These are phyloP conservation scores for Toxotes lorentzi DNA, from an alignment of 2,797 vertebrate genomes.

Conservation along the genomic window DNA sequence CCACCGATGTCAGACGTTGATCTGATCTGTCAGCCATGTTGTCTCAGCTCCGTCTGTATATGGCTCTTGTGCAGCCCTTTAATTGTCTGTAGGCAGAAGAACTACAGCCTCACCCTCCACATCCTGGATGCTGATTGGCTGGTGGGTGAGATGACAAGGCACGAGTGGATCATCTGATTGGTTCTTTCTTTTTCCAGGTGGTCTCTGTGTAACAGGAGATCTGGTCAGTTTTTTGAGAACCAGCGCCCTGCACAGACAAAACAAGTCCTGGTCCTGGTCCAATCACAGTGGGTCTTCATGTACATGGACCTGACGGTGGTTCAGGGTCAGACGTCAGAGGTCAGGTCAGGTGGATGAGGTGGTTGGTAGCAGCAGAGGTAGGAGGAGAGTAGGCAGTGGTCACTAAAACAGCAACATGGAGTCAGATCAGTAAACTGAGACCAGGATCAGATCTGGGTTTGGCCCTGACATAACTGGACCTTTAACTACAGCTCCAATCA, in stretches of 20 bases:
- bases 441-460: neutral
- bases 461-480: neutral
- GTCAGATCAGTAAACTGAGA: neutral
- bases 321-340: conserved; percentile 36
- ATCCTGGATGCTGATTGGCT: conserved; percentile 23
- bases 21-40: neutral
- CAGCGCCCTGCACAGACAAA: neutral
- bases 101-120: neutral
- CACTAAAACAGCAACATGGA: conserved; percentile 19
- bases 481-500: neutral
- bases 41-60: neutral
- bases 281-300: neutral
- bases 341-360: conserved; percentile 35
- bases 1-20: neutral
- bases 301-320: neutral
- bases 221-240: neutral
- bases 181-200: conserved; percentile 4
- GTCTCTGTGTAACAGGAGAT: neutral
- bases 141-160: conserved; percentile 59
- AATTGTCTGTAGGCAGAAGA: neutral
- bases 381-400: conserved; percentile 69
- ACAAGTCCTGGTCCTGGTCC: neutral
- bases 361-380: conserved; percentile 69
- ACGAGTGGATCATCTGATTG: conserved; percentile 49
- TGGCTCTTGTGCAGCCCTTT: neutral